Evolutionary conservation across 2,797 vertebrate species (phyloP).

Genomic region (Margarornis squamiger): DNA sequence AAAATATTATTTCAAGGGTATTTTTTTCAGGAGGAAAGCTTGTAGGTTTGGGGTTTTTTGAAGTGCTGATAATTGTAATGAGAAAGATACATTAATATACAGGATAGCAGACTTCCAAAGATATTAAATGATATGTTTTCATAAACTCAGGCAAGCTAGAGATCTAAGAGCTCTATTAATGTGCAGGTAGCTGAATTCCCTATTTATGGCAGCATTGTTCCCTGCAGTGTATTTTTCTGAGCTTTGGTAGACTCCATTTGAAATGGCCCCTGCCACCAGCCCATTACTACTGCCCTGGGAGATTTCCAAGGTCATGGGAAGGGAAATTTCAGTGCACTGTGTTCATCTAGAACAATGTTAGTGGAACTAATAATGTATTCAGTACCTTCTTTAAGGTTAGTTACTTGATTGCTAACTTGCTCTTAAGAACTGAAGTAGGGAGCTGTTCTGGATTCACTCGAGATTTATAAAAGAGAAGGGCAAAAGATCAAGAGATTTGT

Average conservation of each 20-base stretch:
- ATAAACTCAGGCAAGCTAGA: background rate
- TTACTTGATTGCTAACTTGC: background rate
- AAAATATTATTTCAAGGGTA: background rate
- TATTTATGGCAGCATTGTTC: background rate
- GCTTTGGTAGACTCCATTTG: background rate
- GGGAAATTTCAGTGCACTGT: background rate
- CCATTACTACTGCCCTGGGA: background rate
- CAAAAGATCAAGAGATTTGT: background rate
- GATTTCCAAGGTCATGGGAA: background rate
- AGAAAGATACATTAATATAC: background rate
- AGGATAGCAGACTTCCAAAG: background rate
- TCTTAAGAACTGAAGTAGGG: background rate
- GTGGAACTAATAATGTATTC: background rate
- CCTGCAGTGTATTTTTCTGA: background rate
- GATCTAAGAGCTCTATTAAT: background rate
- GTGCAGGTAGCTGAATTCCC: background rate
- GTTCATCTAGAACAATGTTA: background rate
- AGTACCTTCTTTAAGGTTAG: background rate
- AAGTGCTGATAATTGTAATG: background rate
- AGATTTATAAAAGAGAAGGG: background rate
- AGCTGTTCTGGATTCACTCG: background rate
- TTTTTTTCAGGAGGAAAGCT: background rate
- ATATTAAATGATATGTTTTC: background rate
- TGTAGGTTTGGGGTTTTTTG: background rate
- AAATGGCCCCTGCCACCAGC: background rate